Conservation (phyloP, 2,113 vertebrate genomes). For the Chloropsis cyanopogon region DNA sequence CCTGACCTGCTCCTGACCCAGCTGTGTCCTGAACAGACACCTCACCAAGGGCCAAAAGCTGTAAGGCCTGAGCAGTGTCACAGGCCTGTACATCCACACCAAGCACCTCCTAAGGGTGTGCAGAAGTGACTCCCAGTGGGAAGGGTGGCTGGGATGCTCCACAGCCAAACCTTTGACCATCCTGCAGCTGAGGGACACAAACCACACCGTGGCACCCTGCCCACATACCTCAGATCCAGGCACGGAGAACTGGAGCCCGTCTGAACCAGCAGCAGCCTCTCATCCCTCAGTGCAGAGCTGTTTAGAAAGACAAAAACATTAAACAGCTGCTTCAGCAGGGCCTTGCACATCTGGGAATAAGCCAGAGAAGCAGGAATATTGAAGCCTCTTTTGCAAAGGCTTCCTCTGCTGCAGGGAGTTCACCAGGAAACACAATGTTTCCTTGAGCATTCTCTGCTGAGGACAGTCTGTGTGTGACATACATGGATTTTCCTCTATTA, state of each 20-base stretch:
- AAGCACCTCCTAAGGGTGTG: background rate
- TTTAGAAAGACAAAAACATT: background rate
- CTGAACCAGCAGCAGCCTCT: constrained; percentile 86
- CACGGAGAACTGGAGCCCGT: constrained; percentile 96
- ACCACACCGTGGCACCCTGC: rapidly evolving
- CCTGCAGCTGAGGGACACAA: background rate
- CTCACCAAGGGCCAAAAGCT: background rate
- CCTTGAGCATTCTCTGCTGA: background rate
- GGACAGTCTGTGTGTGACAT: background rate
- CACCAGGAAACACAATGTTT: background rate
- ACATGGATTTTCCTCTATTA: background rate
- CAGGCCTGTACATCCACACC: background rate
- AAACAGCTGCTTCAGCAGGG: background rate
- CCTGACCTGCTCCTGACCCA: background rate
- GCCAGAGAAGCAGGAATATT: background rate
- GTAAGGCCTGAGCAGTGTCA: background rate
- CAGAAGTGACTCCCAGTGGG: rapidly evolving
- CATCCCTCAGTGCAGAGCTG: constrained; percentile 82
- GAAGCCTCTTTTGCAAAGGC: background rate
- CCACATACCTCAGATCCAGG: constrained; percentile 86
- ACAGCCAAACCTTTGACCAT: background rate
- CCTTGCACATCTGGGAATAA: background rate
- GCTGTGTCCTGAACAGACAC: background rate
- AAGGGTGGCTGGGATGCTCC: background rate
- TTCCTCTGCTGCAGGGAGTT: background rate